phyloP scores from a whole-genome alignment of 2,797 vertebrate genomes.

The Tenualosa thibaudeaui region DNA sequence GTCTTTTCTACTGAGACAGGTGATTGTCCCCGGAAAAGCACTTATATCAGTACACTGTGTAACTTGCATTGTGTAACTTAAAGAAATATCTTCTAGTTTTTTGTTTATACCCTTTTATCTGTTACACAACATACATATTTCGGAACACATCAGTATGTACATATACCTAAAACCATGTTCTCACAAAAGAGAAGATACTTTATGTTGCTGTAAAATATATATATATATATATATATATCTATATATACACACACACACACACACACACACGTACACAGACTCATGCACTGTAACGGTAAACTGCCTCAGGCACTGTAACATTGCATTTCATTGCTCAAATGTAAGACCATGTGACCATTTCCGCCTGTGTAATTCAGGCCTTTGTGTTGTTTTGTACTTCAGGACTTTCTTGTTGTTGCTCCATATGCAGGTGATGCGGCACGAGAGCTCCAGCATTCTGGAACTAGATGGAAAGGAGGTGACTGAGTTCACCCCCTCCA shows the following conservation, averaged over 20 bases:
- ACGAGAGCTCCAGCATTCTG: constrained; percentile 90
- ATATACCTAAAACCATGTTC: no score
- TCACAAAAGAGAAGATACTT: no score
- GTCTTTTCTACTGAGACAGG: constrained; percentile 94
- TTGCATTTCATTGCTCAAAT: neutral
- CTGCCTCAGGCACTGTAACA: no score
- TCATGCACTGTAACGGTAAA: no score
- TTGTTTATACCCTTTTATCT: no score
- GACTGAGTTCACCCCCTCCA: constrained; percentile 94
- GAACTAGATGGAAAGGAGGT: constrained; percentile 97
- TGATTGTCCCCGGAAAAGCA: constrained; percentile 50
- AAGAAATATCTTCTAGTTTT: no score
- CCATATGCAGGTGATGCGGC: constrained; percentile 88
- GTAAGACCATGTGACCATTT: neutral
- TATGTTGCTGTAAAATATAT: no score
- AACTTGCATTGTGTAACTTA: neutral
- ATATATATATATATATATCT: no score
- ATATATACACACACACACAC: no score
- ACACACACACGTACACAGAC: neutral
- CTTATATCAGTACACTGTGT: neutral
- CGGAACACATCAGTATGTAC: no score
- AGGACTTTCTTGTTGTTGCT: constrained; percentile 26
- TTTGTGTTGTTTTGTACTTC: constrained; percentile 22
- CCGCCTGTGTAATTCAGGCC: neutral
- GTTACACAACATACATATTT: no score